These are phyloP conservation scores for Metacarcinus magister DNA, from an alignment of 2,888 invertebrate genomes.

Conservation along the genomic window DNA sequence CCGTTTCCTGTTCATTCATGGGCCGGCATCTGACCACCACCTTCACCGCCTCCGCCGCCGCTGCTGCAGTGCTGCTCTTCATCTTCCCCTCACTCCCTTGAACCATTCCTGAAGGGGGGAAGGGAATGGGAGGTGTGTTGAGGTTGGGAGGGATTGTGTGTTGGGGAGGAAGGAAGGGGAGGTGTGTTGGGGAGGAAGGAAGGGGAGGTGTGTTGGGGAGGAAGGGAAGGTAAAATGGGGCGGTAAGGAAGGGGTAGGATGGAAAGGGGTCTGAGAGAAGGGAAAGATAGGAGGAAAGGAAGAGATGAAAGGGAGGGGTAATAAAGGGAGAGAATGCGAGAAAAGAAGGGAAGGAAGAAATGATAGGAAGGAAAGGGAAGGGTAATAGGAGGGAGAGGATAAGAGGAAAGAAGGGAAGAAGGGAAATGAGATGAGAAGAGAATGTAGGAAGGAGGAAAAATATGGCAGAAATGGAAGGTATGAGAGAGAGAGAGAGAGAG, in stretches of 20 bases:
- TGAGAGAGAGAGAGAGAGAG: not conserved
- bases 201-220: not conserved
- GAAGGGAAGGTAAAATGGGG: not conserved
- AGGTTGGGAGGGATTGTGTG: not conserved
- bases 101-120: conserved; percentile 73
- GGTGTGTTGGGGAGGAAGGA: not conserved
- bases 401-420: not conserved
- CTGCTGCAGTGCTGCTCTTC: conserved; percentile 70
- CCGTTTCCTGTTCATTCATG: conserved; percentile 93
- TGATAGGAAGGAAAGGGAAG: too few species aligned
- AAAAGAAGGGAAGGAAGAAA: not conserved
- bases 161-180: not conserved
- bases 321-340: too few species aligned
- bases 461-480: not conserved
- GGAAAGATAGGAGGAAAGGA: too few species aligned
- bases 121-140: not conserved
- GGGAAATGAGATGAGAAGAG: not conserved
- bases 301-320: too few species aligned
- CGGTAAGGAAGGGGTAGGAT: too few species aligned
- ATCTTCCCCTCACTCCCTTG: conserved; percentile 80
- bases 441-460: not conserved
- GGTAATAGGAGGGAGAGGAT: too few species aligned
- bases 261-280: too few species aligned
- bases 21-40: conserved; percentile 99
- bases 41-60: conserved; percentile 91